Evolutionary conservation across 2,113 vertebrate genomes (phyloP), one percentile per base, ranked within the genome.

Genomic region (Odocoileus virginianus): DNA sequence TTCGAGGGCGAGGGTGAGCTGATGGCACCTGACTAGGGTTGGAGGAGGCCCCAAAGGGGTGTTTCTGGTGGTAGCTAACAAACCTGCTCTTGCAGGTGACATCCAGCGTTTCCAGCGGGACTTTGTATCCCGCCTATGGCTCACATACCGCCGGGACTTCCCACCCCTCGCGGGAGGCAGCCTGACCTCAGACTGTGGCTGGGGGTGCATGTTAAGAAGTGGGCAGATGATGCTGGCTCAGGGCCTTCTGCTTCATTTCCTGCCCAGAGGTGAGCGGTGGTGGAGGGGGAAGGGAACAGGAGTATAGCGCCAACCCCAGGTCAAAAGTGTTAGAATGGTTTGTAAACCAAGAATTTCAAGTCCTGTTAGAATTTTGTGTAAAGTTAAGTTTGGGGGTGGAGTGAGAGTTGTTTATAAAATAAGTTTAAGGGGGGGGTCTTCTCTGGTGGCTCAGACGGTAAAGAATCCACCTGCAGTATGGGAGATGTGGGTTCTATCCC

Each of bases 181-280:
- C 28, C 99, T 98, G 98, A 99, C 99, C 91, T 99, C 99, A 0
- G 99, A 99, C 98, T 99, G 99, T 47, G 99, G 99, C 94, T 99
- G 99, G 99, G 99, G 99, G 82, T 99, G 99, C 94, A 99, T 99
- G 99, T 97, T 99, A 82, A 99, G 99, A 79, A 99, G 99, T 2
- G 99, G 99, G 4, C 99, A 99, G 98, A 99, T 99, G 99, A 98
- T 99, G 97, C 98, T 99, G 91, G 99, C 99, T 0, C 99, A 99
- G 98, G 99, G 99, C 8, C 99, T 99, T 5, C 97, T 99, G 78
- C 97, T 99, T 14, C 99, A 99, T 97, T 96, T 99, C 84, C 98
- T 99, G 96, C 99, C 99, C 84, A 97, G 98, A 99, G 99, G 99
- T 99, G 95, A 98, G 98, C 0, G 1, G 15, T 3, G 3, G 21